These are phyloP conservation scores for Morinoia aosen DNA, from an alignment of 2,888 invertebrate genomes.

Conservation along the genomic window DNA sequence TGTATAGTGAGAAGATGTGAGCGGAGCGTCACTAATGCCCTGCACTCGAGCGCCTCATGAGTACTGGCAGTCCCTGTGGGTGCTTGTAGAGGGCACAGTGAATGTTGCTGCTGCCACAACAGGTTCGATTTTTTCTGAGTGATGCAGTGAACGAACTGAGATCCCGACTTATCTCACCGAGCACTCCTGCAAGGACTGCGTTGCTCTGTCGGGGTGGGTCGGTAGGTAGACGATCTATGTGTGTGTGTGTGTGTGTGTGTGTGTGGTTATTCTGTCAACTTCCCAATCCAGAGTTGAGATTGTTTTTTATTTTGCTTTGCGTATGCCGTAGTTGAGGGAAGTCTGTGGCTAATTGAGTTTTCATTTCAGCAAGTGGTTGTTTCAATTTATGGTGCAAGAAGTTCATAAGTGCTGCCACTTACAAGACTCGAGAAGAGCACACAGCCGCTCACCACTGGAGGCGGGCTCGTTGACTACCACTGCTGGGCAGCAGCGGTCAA, in stretches of 20 bases:
- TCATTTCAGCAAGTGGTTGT: not conserved
- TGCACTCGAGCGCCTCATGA: not conserved
- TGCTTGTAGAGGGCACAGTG: not conserved
- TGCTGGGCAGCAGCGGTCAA: slow-evolving; percentile 9
- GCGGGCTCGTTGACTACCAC: not conserved
- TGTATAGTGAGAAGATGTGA: not conserved
- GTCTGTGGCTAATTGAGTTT: not conserved
- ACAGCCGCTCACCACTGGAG: not conserved
- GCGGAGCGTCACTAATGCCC: not conserved
- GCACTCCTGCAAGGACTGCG: not conserved
- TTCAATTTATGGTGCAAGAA: not conserved
- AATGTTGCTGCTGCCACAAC: not conserved
- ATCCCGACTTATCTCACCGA: not conserved
- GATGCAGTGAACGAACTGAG: slow-evolving; percentile 9
- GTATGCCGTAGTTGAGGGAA: no score
- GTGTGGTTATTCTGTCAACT: not conserved
- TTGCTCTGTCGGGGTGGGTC: not conserved
- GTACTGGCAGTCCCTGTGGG: not conserved
- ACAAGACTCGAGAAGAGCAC: not conserved
- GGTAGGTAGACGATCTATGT: not conserved
- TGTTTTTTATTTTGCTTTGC: no score
- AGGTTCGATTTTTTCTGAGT: slow-evolving; percentile 10
- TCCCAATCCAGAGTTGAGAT: not conserved
- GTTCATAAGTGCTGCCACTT: not conserved
- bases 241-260: not conserved